Evolutionary conservation across 2,113 vertebrate genomes (phyloP).

Genomic region (Lophotis ruficrista): DNA sequence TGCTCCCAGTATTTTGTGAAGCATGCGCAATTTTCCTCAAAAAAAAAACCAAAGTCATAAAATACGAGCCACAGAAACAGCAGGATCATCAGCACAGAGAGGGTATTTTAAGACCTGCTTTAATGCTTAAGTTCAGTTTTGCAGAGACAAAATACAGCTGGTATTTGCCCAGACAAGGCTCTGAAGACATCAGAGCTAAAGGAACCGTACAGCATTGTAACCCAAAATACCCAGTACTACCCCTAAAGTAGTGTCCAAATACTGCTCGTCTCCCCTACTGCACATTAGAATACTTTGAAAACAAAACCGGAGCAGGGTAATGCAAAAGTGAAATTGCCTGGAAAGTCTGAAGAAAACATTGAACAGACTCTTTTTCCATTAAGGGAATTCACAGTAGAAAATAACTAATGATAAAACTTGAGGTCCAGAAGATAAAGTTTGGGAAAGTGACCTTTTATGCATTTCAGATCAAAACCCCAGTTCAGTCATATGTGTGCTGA

Average conservation of each 20-base stretch:
- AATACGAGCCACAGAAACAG: not conserved
- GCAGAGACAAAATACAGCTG: not conserved
- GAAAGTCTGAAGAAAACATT: not conserved
- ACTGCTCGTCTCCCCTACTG: not conserved
- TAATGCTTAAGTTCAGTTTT: not conserved
- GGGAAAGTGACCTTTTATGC: not conserved
- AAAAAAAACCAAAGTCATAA: not conserved
- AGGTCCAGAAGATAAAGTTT: not conserved
- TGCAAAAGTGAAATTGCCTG: not conserved
- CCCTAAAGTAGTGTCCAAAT: not conserved
- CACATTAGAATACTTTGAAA: not conserved
- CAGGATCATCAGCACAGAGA: not conserved
- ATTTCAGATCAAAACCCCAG: not conserved
- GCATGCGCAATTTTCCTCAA: not conserved
- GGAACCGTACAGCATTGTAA: not conserved
- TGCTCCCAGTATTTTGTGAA: not conserved
- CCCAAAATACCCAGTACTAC: not conserved
- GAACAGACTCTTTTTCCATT: not conserved
- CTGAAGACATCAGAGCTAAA: not conserved
- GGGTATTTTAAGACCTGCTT: not conserved
- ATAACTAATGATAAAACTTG: not conserved
- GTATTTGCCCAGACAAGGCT: not conserved
- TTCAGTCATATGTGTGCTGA: not conserved
- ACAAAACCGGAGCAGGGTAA: not conserved
- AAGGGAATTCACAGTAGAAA: not conserved